These are phyloP conservation scores for Lophius americanus DNA, from an alignment of 2,797 vertebrate genomes.

Conservation along the genomic window DNA sequence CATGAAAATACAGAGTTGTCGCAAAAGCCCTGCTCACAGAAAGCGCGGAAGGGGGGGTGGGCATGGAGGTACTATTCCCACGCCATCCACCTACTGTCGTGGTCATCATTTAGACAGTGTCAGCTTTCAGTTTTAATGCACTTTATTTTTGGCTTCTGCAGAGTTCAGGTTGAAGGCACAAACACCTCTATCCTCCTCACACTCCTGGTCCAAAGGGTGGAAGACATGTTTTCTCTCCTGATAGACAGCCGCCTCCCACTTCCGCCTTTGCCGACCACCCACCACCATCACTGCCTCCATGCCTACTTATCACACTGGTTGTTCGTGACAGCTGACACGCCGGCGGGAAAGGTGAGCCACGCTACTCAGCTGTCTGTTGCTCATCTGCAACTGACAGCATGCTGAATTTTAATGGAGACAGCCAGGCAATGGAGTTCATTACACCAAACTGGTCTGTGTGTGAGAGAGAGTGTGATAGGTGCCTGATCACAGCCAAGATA, in stretches of 20 bases:
- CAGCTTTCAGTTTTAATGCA: conserved; percentile 67
- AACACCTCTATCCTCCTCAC: conserved; percentile 8
- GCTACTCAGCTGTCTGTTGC: conserved; percentile 45
- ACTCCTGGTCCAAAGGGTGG: conserved; percentile 19
- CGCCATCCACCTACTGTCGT: conserved; percentile 72
- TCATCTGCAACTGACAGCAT: conserved; percentile 60
- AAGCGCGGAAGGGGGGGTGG: conserved; percentile 42
- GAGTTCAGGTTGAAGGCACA: conserved; percentile 34
- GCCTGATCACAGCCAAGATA: no score
- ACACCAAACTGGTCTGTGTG: conserved; percentile 8
- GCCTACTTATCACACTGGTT: conserved; percentile 37
- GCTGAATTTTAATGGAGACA: conserved; percentile 62
- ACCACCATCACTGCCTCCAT: conserved; percentile 12
- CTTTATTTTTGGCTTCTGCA: conserved; percentile 68
- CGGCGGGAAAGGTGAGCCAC: conserved; percentile 42
- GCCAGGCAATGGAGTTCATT: conserved; percentile 19
- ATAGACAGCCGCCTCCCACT: conserved; percentile 7
- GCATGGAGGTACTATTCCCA: conserved; percentile 45
- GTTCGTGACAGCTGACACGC: conserved; percentile 43
- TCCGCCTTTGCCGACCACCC: conserved; percentile 6
- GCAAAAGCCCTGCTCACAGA: conserved; percentile 33
- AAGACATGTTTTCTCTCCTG: conserved; percentile 39
- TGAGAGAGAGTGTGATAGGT: no score
- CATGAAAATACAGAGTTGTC: conserved; percentile 22
- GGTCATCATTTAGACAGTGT: conserved; percentile 72